A percentile compares a stretch with the other conserved stretches of the same genome.
Evolutionary conservation across 2,888 invertebrate genomes (phyloP).

Genomic region (Trissolcus japonicus): DNA sequence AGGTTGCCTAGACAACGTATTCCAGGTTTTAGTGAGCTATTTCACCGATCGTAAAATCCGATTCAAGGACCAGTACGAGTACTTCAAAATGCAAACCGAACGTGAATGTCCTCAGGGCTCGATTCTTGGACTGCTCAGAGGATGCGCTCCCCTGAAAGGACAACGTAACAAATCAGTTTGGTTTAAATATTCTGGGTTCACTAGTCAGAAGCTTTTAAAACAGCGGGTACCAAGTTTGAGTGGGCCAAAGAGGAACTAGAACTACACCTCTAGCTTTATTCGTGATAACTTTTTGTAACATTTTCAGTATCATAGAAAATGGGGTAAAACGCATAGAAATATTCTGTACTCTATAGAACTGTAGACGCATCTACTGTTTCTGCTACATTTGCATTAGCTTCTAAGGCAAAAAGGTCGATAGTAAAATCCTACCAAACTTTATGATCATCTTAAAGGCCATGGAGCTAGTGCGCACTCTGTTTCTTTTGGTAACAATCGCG

Average conservation of each 20-base stretch:
- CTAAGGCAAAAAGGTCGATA: slow-evolving; percentile 62
- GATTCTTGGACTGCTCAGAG: too few species aligned
- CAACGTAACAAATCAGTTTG: slow-evolving; percentile 58
- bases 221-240: slow-evolving; percentile 6
- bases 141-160: slow-evolving; percentile 60
- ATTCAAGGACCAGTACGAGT: too few species aligned
- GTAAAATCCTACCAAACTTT: slow-evolving; percentile 32
- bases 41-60: too few species aligned
- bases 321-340: slow-evolving; percentile 62
- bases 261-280: slow-evolving; percentile 59
- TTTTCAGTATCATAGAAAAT: slow-evolving; percentile 28
- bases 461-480: slow-evolving; percentile 49
- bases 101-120: too few species aligned
- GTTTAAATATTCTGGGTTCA: slow-evolving; percentile 56
- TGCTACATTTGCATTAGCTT: slow-evolving; percentile 50
- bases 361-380: slow-evolving; percentile 62
- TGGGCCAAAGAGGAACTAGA: slow-evolving; percentile 58
- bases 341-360: slow-evolving; percentile 37
- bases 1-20: too few species aligned
- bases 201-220: slow-evolving; percentile 6
- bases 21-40: too few species aligned
- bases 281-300: slow-evolving; percentile 50
- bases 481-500: slow-evolving; percentile 35
- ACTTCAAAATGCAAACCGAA: too few species aligned
- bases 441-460: slow-evolving; percentile 8